These are phyloP conservation scores for Neocloeon triangulifer DNA, from an alignment of 1,140 invertebrate genomes.

Conservation along the genomic window DNA sequence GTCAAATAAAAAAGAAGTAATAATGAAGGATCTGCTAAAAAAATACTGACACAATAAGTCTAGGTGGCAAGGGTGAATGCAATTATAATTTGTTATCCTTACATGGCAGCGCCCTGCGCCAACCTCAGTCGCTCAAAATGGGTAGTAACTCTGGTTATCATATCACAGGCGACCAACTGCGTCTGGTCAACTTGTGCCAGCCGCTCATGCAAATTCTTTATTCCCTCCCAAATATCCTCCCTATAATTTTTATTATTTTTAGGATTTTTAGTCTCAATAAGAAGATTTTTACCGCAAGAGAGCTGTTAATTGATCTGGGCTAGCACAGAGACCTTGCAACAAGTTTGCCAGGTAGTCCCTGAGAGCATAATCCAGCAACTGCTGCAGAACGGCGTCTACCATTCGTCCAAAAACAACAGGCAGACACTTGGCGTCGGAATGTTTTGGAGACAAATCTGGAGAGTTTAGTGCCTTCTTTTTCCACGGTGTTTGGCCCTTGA, in stretches of 20 bases:
- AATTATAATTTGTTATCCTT: slow-evolving; percentile 24
- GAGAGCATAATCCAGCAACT: slow-evolving; percentile 54
- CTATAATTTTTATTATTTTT: slow-evolving; percentile 23
- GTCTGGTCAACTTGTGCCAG: slow-evolving; percentile 52
- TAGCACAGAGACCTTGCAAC: slow-evolving; percentile 40
- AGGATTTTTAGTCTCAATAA: too few species aligned
- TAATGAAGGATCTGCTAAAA: too few species aligned
- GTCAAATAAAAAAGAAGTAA: too few species aligned
- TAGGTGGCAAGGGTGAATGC: too few species aligned
- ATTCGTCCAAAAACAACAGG: slow-evolving; percentile 53
- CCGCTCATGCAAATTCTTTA: slow-evolving; percentile 49
- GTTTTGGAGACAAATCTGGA: too few species aligned
- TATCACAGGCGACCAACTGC: slow-evolving; percentile 58
- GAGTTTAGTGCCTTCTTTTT: too few species aligned
- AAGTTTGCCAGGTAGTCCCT: slow-evolving; percentile 56
- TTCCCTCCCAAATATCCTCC: slow-evolving; percentile 57
- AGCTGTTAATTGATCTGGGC: slow-evolving; percentile 20
- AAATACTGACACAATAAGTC: too few species aligned
- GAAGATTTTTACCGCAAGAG: too few species aligned
- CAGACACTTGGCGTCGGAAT: slow-evolving; percentile 26
- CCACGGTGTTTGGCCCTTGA: too few species aligned
- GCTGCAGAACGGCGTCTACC: slow-evolving; percentile 59
- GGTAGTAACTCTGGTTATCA: slow-evolving; percentile 51
- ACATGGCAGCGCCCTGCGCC: slow-evolving; percentile 47
- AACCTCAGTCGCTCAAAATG: slow-evolving; percentile 71